Base-by-base conservation (phyloP, 2,888 invertebrate species). In the Steinernema hermaphroditum region DNA sequence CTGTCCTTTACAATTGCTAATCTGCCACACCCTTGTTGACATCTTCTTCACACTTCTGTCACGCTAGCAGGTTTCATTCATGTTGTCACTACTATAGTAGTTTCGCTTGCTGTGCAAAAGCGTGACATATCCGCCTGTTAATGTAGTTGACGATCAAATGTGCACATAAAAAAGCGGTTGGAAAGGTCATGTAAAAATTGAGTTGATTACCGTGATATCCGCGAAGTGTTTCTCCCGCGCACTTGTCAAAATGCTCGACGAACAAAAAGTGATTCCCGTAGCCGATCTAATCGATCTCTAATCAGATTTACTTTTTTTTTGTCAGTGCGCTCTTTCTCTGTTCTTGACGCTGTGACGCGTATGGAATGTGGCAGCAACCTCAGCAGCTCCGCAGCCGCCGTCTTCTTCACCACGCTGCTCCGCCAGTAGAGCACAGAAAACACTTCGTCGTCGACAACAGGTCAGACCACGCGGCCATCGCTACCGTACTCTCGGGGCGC, bases 281-380 rank as follows among this genome's bases (percentile, higher is more conserved):
- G n/a, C 46, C 16, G 22, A 46, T 46, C 46, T 46, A 16, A 46
- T 46, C 46, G 46, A 46, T 46, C 46, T 46, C 46, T 46, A 46
- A 46, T 46, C 46, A 46, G 46, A 46, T 46, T 46, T 46, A 16
- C 46, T 6, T n/a, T 46, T 46, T 46, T 46, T 41, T 41, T 46
- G 6, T 37, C 37, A 4, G 12, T 12, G 37, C 37, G 6, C 46
- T 46, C 46, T 16, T 46, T 46, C 46, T 46, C 46, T 19, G 46
- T 46, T 46, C 46, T 19, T 19, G 46, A 46, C 46, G 16, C 46
- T n/a, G 46, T 46, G 46, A 46, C 22, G 46, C 46, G 46, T 46
- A 46, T 46, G 46, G 46, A 46, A 46, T 46, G 46, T 46, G 46
- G 46, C 46, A 46, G 46, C 46, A 46, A 46, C 46, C 46, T 46